A percentile compares a stretch with the other conserved stretches of the same genome.
Conservation (phyloP, 2,113 vertebrate genomes). For the Spea bombifrons region DNA sequence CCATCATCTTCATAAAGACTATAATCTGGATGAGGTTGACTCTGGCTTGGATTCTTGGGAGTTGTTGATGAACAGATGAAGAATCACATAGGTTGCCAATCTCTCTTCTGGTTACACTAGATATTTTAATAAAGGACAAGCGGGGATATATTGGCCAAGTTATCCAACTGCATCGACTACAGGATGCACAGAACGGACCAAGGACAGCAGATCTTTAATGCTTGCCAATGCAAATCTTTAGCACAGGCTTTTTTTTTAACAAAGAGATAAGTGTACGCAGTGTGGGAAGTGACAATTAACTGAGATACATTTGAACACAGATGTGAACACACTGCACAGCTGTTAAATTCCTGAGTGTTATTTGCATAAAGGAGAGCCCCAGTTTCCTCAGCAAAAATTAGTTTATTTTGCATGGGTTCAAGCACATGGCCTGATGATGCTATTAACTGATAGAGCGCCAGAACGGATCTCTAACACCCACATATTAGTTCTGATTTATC, state of each 20-base stretch:
- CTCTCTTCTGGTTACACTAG: not conserved
- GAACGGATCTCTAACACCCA: no score
- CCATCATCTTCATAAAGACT: not conserved
- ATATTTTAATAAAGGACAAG: conserved; percentile 35
- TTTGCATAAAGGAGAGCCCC: conserved; percentile 45
- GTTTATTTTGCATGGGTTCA: conserved; percentile 11
- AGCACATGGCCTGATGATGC: no score
- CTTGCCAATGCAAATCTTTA: conserved; percentile 46
- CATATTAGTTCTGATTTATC: no score
- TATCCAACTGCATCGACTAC: conserved; percentile 32
- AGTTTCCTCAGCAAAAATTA: conserved; percentile 20
- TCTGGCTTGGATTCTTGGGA: not conserved
- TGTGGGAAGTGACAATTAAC: conserved; percentile 44
- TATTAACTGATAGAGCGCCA: no score
- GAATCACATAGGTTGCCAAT: not conserved
- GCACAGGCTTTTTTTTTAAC: conserved; percentile 30
- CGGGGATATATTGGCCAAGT: conserved; percentile 15
- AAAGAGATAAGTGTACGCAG: conserved; percentile 44
- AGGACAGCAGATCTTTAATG: conserved; percentile 19
- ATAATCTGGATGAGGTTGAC: not conserved
- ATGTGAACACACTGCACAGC: conserved; percentile 37
- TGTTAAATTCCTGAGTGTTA: conserved; percentile 31
- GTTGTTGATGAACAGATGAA: not conserved
- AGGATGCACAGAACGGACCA: conserved; percentile 11
- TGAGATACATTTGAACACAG: conserved; percentile 37